Percentiles rank a stretch among this genome's conserved stretches.
phyloP scores from a whole-genome alignment of 2,888 invertebrate genomes.

The Nomada flava region DNA sequence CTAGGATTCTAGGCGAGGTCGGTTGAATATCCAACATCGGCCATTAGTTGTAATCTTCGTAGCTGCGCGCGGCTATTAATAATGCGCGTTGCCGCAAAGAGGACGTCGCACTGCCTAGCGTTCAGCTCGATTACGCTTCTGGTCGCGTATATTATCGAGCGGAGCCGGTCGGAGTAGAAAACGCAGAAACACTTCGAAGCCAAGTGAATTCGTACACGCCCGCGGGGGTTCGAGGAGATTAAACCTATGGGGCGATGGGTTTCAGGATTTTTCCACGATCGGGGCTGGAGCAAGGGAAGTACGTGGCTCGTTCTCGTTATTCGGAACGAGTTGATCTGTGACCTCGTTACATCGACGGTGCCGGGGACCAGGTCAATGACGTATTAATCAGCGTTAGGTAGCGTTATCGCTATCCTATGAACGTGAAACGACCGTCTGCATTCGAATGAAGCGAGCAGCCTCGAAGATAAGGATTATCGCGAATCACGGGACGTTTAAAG shows the following conservation, averaged over 20 bases:
- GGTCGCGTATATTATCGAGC: constrained; percentile 2
- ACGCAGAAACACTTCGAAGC: too few relatives aligned
- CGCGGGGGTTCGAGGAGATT: background rate
- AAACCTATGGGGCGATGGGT: background rate
- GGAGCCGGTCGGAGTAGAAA: too few relatives aligned
- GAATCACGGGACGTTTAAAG: constrained; percentile 24
- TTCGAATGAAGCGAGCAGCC: constrained; percentile 35
- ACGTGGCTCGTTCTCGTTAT: constrained; percentile 34
- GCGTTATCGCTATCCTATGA: constrained; percentile 33
- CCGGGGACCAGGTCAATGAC: constrained; percentile 33
- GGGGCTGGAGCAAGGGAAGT: constrained; percentile 4
- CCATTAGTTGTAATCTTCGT: constrained; percentile 62
- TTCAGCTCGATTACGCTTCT: constrained; percentile 52
- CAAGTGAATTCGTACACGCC: too few relatives aligned
- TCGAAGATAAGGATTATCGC: constrained; percentile 47
- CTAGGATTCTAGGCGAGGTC: constrained; percentile 62
- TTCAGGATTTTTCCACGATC: constrained; percentile 13
- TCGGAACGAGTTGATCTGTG: constrained; percentile 47
- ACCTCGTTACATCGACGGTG: constrained; percentile 45
- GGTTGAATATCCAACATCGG: constrained; percentile 56
- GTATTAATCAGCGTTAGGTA: constrained; percentile 53
- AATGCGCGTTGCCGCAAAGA: constrained; percentile 59
- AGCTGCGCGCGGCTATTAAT: constrained; percentile 60
- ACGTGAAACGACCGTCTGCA: constrained; percentile 33
- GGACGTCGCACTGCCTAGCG: constrained; percentile 56